Conservation (phyloP, 2,113 vertebrate genomes). For the Callorhinus ursinus region DNA sequence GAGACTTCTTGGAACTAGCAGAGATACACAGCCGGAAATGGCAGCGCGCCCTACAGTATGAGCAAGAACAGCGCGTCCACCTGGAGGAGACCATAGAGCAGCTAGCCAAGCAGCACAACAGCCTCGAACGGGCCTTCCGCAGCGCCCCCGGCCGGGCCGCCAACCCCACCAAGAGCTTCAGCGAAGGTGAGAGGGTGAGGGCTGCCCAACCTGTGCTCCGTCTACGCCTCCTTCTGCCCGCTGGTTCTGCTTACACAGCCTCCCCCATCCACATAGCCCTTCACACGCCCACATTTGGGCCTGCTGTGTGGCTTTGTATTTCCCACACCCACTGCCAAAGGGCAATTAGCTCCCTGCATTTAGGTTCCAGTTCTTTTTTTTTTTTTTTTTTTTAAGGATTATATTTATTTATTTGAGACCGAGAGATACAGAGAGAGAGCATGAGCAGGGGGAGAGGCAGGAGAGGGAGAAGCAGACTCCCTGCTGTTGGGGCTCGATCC, state of each 20-base stretch:
- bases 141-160: slow-evolving; percentile 87
- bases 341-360: neutral
- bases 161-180: slow-evolving; percentile 81
- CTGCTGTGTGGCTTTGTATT: neutral
- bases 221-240: neutral
- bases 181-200: slow-evolving; percentile 88
- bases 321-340: neutral
- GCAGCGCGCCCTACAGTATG: slow-evolving; percentile 97
- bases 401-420: too few relatives aligned
- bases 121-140: slow-evolving; percentile 96
- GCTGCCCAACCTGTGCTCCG: neutral
- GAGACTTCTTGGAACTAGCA: slow-evolving; percentile 96
- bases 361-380: neutral
- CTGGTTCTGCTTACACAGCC: neutral
- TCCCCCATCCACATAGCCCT: neutral
- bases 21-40: slow-evolving; percentile 96
- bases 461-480: too few relatives aligned
- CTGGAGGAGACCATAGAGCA: slow-evolving; percentile 99
- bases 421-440: too few relatives aligned
- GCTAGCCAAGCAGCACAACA: slow-evolving; percentile 99
- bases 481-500: too few relatives aligned
- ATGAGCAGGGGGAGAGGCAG: too few relatives aligned
- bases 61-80: slow-evolving; percentile 95
- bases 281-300: neutral
- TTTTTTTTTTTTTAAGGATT: too few relatives aligned